Conservation (phyloP, 2,113 vertebrate genomes). For the Pseudorectes ferrugineus region DNA sequence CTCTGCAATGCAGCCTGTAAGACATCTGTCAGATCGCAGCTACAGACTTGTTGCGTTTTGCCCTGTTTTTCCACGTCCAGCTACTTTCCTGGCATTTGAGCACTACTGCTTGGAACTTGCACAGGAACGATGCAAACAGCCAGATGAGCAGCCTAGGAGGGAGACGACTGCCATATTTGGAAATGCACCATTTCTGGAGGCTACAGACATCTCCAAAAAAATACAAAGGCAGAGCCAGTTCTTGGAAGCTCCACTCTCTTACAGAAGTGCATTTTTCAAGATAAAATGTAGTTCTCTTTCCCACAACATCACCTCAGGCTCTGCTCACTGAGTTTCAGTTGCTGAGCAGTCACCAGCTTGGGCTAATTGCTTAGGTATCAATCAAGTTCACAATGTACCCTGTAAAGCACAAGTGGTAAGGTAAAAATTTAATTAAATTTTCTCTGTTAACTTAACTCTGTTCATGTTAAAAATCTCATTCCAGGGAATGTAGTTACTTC, state of each 20-base stretch:
- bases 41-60: background rate
- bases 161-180: constrained; percentile 25
- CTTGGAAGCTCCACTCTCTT: background rate
- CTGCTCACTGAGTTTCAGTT: background rate
- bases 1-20: background rate
- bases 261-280: background rate
- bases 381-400: background rate
- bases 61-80: background rate
- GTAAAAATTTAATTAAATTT: background rate
- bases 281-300: background rate
- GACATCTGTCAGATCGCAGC: background rate
- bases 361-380: background rate
- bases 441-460: background rate
- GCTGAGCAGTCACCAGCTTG: background rate
- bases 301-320: background rate
- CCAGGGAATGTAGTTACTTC: background rate
- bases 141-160: background rate
- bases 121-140: background rate
- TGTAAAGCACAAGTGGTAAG: background rate
- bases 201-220: background rate
- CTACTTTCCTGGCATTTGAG: constrained; percentile 50
- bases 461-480: background rate
- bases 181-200: constrained; percentile 30
- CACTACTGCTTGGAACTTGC: background rate
- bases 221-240: background rate